These are phyloP conservation scores for Eulacestoma nigropectus DNA, from an alignment of 2,113 vertebrate species.

Conservation along the genomic window DNA sequence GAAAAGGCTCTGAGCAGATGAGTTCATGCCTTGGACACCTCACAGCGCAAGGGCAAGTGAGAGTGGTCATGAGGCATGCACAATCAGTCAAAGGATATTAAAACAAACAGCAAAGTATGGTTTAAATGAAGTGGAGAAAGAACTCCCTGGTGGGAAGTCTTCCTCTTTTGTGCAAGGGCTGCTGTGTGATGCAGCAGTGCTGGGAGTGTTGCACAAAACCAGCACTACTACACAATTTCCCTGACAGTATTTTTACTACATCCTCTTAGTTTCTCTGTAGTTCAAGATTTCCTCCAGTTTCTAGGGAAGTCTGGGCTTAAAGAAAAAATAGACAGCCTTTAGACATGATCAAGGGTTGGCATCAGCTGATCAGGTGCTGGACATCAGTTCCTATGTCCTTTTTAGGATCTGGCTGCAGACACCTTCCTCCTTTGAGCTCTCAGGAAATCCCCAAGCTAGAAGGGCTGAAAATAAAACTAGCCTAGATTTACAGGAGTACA, in stretches of 20 bases:
- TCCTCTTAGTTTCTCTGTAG: background rate
- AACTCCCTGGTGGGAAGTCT: background rate
- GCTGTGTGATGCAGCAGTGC: background rate
- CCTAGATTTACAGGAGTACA: background rate
- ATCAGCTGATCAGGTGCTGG: constrained; percentile 8
- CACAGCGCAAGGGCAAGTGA: background rate
- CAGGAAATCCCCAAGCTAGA: constrained; percentile 32
- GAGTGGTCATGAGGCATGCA: background rate
- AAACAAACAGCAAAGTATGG: background rate
- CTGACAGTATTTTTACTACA: background rate
- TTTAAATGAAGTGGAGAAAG: constrained; percentile 7
- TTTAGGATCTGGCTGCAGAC: background rate
- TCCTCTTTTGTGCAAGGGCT: constrained; percentile 11
- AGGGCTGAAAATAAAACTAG: constrained; percentile 9
- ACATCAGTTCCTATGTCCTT: background rate
- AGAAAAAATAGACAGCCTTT: background rate
- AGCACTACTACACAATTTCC: background rate
- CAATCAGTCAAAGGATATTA: background rate
- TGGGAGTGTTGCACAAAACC: background rate
- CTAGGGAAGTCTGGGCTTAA: constrained; percentile 12
- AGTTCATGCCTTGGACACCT: background rate
- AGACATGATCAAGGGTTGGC: background rate
- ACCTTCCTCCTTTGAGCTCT: background rate
- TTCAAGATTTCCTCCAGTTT: constrained; percentile 15
- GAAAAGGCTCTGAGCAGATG: background rate